These are phyloP conservation scores for Montipora sp. DNA, from an alignment of 64 coral and sea anemone species.

Conservation along the genomic window DNA sequence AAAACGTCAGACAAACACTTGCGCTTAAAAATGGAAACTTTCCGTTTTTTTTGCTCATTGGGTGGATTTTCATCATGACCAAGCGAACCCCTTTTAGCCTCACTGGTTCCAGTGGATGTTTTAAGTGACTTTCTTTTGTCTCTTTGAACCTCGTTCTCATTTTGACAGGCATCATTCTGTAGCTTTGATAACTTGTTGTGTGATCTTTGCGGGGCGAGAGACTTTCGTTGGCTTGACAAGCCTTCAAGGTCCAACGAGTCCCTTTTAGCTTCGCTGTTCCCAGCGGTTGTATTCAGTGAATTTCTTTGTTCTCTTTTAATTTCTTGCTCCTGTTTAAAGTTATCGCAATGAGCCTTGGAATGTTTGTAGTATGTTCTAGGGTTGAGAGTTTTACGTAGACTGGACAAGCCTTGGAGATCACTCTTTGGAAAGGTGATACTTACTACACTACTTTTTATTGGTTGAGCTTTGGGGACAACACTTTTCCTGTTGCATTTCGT, in stretches of 20 bases:
- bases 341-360: no score
- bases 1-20: background rate
- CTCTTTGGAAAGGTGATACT: constrained; percentile 19
- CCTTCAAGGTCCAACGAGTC: background rate
- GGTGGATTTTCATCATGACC: background rate
- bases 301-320: no score
- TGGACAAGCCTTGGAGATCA: constrained; percentile 27
- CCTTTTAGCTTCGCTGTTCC: no score
- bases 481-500: background rate
- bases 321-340: no score
- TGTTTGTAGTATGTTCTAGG: background rate
- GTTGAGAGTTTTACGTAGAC: background rate
- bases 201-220: background rate
- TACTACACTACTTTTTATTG: background rate
- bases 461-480: background rate
- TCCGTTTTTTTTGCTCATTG: background rate
- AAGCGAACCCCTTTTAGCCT: background rate
- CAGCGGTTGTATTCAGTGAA: no score
- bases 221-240: background rate
- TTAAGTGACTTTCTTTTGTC: background rate
- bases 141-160: background rate
- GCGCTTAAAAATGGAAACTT: constrained; percentile 1
- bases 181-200: background rate
- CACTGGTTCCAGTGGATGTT: background rate
- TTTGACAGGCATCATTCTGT: background rate